Evolutionary conservation across 1,140 invertebrate genomes (phyloP).

Genomic region (Drosophila ambigua): DNA sequence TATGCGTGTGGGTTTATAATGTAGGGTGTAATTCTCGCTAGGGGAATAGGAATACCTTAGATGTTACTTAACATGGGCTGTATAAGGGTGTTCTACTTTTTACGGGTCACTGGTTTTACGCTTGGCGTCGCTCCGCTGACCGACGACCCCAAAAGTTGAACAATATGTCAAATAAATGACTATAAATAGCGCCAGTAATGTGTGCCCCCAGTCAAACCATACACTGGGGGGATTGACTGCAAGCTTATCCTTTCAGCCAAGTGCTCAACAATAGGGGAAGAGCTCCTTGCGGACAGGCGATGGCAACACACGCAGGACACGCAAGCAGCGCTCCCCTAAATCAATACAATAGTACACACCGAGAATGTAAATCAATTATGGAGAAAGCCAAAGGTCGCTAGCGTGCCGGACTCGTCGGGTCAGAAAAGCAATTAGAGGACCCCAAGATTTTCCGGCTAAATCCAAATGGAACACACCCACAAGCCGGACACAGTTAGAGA

Average conservation of each 20-base stretch:
- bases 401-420: conserved; percentile 45
- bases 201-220: conserved; percentile 13
- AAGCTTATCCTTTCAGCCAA: too few relatives aligned
- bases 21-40: conserved; percentile 14
- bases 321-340: conserved; percentile 69
- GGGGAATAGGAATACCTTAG: conserved; percentile 45
- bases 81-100: conserved; percentile 59
- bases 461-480: conserved; percentile 58
- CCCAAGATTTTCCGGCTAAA: conserved; percentile 26
- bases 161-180: conserved; percentile 63
- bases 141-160: conserved; percentile 60
- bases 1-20: background rate
- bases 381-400: conserved; percentile 34
- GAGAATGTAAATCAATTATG: conserved; percentile 78
- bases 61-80: conserved; percentile 32
- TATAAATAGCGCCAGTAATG: conserved; percentile 66
- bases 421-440: conserved; percentile 68
- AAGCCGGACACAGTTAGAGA: conserved; percentile 23
- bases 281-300: conserved; percentile 19
- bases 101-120: conserved; percentile 70
- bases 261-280: background rate
- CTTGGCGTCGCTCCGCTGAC: conserved; percentile 44
- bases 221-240: conserved; percentile 8
- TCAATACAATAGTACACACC: conserved; percentile 51
- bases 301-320: conserved; percentile 63